phyloP scores from a whole-genome alignment of 2,113 vertebrate genomes.

The Rana temporaria region DNA sequence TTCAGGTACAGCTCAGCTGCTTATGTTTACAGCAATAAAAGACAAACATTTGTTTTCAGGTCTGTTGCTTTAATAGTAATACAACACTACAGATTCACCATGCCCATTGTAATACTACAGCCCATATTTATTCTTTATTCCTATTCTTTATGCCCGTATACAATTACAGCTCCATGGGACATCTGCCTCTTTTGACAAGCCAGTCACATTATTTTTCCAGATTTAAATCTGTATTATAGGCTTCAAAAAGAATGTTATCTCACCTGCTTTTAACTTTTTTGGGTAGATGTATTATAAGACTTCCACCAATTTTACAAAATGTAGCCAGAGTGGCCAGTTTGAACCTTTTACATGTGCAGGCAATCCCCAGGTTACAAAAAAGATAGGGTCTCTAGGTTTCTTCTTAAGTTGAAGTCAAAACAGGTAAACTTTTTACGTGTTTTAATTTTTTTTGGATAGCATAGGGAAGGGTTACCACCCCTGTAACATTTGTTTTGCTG shows the following conservation, averaged over 20 bases:
- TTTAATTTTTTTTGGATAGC: too few species aligned
- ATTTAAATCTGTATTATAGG: not conserved
- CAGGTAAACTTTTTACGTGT: too few species aligned
- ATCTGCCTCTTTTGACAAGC: not conserved
- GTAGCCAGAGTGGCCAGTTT: too few species aligned
- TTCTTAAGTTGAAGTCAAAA: too few species aligned
- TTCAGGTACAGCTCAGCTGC: slow-evolving; percentile 52
- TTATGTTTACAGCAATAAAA: slow-evolving; percentile 47
- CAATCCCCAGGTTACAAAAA: too few species aligned
- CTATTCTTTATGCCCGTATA: not conserved
- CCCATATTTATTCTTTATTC: not conserved
- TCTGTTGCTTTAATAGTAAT: slow-evolving; percentile 34
- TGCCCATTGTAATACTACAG: not conserved
- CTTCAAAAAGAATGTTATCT: not conserved
- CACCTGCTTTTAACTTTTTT: too few species aligned
- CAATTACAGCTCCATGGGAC: slow-evolving; percentile 2
- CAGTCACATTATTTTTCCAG: not conserved
- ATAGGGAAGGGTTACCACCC: too few species aligned
- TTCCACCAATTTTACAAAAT: too few species aligned
- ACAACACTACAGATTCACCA: not conserved
- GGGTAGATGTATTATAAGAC: too few species aligned
- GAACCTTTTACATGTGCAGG: too few species aligned
- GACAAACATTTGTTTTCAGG: slow-evolving; percentile 54
- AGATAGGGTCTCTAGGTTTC: too few species aligned
- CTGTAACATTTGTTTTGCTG: too few species aligned